Base-by-base conservation (phyloP, 53 echinoderm and acorn worm species). In the Echinometra lucunter region DNA sequence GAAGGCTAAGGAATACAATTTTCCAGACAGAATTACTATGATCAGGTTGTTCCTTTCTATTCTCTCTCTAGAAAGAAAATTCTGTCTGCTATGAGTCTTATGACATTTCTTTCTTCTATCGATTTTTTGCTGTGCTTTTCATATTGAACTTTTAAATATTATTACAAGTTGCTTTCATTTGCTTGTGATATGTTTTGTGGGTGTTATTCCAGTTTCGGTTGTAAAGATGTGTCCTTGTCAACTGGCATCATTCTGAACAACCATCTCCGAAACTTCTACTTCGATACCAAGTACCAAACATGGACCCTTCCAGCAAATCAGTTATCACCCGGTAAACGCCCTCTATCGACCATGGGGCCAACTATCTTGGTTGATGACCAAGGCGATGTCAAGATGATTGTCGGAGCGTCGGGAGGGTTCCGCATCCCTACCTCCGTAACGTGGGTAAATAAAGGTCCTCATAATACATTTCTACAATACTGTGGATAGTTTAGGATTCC, bases 391-490 rank as follows among this genome's bases (percentile, higher is more conserved):
- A 95, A 94, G 57, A 88, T 91, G 69, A 91, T 97, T 11, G 57
- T 97, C 37, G 97, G 97, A 6, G 92, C 96, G 18, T 97, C 97
- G 5, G 97, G 97, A 38, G 97, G 97, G 9, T 44, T 82, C 58
- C 91, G 95, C 49, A 97, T 97, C n/a, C 75, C 96, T 17, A 88
- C 95, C 18, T 94, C 97, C n/a, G 96, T 94, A 89, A 95, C 95
- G 6, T 97, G 97, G 97, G 97, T 97, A 66, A 55, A n/a, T n/a
- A n/a, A n/a, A n/a, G n/a, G n/a, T n/a, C n/a, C n/a, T 63, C 63
- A 0, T 63, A 21, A 63, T 27, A 25, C 6, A 19, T 63, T 21
- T 63, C 25, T 25, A 63, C 23, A 63, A 4, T 27, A 63, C 1
- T 53, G 8, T 53, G 4, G 53, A 4, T 47, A 47, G 4, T 4